Percentiles rank a stretch among this genome's conserved stretches.
Evolutionary conservation across 53 echinoderm and acorn worm species (phyloP).

Genomic region (Holothuria scabra): DNA sequence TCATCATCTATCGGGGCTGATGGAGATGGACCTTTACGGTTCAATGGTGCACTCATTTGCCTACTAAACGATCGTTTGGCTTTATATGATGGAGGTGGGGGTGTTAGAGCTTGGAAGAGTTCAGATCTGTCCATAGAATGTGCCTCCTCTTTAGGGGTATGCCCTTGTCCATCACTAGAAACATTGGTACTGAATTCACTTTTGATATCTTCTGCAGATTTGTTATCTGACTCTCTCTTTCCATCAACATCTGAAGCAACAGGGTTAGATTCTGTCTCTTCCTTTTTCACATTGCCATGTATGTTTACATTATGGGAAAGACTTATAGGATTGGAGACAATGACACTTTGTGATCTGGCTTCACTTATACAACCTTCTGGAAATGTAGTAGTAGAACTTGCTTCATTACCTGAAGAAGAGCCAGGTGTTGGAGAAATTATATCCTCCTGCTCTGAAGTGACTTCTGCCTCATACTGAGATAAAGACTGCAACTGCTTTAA

Average conservation of each 20-base stretch:
- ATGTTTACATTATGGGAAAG: not conserved
- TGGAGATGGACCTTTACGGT: no score
- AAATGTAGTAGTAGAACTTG: no score
- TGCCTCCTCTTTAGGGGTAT: no score
- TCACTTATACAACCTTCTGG: not conserved
- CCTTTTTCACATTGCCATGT: no score
- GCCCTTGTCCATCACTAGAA: no score
- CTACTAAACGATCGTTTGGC: not conserved
- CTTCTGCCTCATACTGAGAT: slow-evolving; percentile 18
- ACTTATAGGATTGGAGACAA: slow-evolving; percentile 28
- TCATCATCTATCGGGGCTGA: not conserved
- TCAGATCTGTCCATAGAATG: not conserved
- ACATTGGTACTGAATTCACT: no score
- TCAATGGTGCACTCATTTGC: not conserved
- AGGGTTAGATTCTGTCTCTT: no score
- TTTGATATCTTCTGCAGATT: no score
- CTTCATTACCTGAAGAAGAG: not conserved
- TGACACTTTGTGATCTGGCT: slow-evolving; percentile 29
- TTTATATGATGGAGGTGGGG: slow-evolving; percentile 14
- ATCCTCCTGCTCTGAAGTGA: slow-evolving; percentile 10
- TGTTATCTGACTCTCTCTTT: no score
- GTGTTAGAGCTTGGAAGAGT: slow-evolving; percentile 35
- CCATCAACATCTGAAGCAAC: no score
- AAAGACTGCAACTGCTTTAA: slow-evolving; percentile 27
- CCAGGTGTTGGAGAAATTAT: not conserved